Evolutionary conservation across 2,888 invertebrate species (phyloP), one percentile per base, ranked within the genome.

Genomic region (Erebia palarica): DNA sequence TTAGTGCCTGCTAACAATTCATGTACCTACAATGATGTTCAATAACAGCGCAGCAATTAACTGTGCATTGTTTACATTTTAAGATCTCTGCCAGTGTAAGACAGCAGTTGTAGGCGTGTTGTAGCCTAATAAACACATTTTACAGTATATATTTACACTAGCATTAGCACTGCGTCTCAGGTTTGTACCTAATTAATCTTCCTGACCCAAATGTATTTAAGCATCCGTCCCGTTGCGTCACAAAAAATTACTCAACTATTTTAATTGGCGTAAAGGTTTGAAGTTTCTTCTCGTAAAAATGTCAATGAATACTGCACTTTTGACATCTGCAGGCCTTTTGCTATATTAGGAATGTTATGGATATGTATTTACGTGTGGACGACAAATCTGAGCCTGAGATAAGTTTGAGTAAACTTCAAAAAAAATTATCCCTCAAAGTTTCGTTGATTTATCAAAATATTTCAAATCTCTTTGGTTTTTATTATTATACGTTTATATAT

Each of bases 221-320:
- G 84, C 84, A 88, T 88, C 87, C 88, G 89, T 88, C 89, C 84
- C 84, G 80, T 79, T 78, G 82, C 75, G 81, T 80, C 79, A 88
- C 87, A 92, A 92, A 92, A 91, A 91, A 84, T 83, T 82, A 81
- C 86, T 84, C 81, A 90, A 86, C 89, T 90, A 92, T 92, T 92
- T 92, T 93, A 92, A 92, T 92, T 92, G 88, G 89, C 88, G 90
- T 90, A 84, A 87, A 87, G 86, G 84, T 88, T 87, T 83, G 79
- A 80, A 84, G 86, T 83, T 84, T 83, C 82, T 80, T 76, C 74
- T 79, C 81, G 82, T 86, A 88, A 89, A 90, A 86, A 87, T 84
- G 84, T 84, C 87, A 85, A 84, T 85, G 86, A 84, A 84, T 81
- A 77, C 79, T 82, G 82, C 82, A 83, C 85, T 81, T 82, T 84